Evolutionary conservation across 2,888 invertebrate genomes (phyloP).

Genomic region (Eristalis pertinax): DNA sequence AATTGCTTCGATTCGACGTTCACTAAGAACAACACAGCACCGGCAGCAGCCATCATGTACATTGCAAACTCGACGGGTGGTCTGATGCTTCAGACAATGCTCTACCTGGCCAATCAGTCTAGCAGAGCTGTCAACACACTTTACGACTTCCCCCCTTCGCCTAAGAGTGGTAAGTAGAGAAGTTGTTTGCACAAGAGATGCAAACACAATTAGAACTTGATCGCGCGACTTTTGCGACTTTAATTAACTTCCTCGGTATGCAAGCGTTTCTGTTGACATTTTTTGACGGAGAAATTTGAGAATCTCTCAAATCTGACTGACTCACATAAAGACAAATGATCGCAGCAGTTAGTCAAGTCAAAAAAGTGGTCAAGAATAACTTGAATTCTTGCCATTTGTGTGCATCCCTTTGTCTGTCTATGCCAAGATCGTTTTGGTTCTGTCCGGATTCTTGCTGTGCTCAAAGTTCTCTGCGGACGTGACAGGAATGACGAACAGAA

Average conservation of each 20-base stretch:
- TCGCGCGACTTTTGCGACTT: not conserved
- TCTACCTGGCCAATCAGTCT: constrained; percentile 81
- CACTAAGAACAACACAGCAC: not conserved
- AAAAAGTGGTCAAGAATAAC: not conserved
- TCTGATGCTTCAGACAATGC: constrained; percentile 81
- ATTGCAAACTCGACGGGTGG: constrained; percentile 80
- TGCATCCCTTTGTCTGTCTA: not conserved
- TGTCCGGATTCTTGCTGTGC: not conserved
- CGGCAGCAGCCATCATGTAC: constrained; percentile 75
- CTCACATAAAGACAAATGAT: too few relatives aligned
- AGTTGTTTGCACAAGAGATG: not conserved
- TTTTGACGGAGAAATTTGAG: not conserved
- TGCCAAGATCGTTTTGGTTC: not conserved
- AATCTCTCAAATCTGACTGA: not conserved
- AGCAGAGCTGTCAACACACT: constrained; percentile 78
- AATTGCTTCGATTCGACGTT: constrained; percentile 12
- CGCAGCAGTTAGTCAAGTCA: not conserved
- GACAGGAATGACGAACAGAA: not conserved
- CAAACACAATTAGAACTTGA: not conserved
- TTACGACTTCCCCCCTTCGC: constrained; percentile 79
- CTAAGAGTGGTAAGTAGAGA: constrained; percentile 79
- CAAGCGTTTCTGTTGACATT: not conserved
- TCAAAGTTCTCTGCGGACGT: not conserved
- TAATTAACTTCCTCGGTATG: not conserved
- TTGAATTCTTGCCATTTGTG: not conserved